Evolutionary conservation across 2,797 vertebrate genomes (phyloP), one percentile per base, ranked within the genome.

Genomic region (Aselliscus stoliczkanus): DNA sequence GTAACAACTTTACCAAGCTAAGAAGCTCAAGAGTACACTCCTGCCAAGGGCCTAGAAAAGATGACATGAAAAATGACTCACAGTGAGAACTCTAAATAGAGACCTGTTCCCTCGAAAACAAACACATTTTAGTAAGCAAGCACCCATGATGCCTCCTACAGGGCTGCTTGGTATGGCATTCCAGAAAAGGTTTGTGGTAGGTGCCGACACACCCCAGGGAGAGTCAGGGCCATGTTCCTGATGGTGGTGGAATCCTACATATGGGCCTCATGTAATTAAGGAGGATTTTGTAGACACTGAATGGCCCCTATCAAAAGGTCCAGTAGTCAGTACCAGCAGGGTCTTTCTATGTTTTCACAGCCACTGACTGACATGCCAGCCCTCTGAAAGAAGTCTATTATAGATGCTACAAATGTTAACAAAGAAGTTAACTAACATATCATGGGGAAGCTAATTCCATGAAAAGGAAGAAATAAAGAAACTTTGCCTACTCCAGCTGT

Each of bases 11-110:
- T 44, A 72, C 69, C 50, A 88, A 79, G 73, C 31, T 77, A 70
- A 44, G 54, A 17, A 67, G 77, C 82, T 95, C 72, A 76, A 50
- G 69, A 70, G 42, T 58, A 81, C 31, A 60, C 52, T 77, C 42
- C 84, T 91, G 72, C 54, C 83, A 82, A 85, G 75, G 65, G 34
- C 93, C 69, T 42, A 76, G 50, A 95, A 83, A 80, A 88, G 72
- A 88, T 44, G 72, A 94, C n/a, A 37, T 7, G 47, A 93, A 79
- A 97, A 85, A 89, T 37, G 50, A 25, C 47, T 60, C 9, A 2
- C 50, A 75, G 6, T 37, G 54, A 87, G 31, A 81, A 93, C 65
- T 75, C 54, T 52, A 89, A 85, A 82, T 73, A 87, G 72, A 69
- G 72, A 72, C 34, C 50, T 72, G 4, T 64, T 92, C 31, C 47